These are phyloP conservation scores for Physocephala rufipes DNA, from an alignment of 2,888 invertebrate species.

Conservation along the genomic window DNA sequence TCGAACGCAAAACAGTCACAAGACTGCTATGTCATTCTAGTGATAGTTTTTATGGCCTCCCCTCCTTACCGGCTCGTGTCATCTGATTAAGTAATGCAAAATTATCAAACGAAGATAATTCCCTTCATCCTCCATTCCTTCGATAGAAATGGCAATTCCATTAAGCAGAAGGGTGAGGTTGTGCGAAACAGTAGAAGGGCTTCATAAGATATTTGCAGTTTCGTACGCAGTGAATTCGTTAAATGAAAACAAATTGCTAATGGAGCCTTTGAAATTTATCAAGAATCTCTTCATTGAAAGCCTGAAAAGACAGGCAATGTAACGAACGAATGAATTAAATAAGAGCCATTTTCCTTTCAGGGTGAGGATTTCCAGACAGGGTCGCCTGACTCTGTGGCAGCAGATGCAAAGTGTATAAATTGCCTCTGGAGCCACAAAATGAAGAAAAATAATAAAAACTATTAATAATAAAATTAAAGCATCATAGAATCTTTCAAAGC, in stretches of 20 bases:
- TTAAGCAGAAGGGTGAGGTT: not conserved
- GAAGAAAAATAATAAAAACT: constrained; percentile 11
- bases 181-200: too few species aligned
- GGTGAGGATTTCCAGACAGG: not conserved
- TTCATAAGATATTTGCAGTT: too few species aligned
- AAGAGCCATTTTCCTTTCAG: not conserved
- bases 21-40: not conserved
- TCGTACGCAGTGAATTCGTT: not conserved
- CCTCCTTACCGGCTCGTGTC: not conserved
- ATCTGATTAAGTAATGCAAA: not conserved
- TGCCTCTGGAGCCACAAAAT: constrained; percentile 18
- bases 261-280: not conserved
- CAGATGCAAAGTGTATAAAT: constrained; percentile 15
- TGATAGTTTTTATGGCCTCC: not conserved
- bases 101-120: not conserved
- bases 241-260: not conserved
- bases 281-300: not conserved
- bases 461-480: constrained; percentile 17
- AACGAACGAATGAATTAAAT: not conserved
- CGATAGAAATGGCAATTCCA: not conserved
- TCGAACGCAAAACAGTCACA: not conserved
- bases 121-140: not conserved
- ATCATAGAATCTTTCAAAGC: constrained; percentile 14
- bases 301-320: not conserved
- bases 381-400: constrained; percentile 1